phyloP scores from a whole-genome alignment of 2,888 invertebrate genomes.

The Eulithis testata region DNA sequence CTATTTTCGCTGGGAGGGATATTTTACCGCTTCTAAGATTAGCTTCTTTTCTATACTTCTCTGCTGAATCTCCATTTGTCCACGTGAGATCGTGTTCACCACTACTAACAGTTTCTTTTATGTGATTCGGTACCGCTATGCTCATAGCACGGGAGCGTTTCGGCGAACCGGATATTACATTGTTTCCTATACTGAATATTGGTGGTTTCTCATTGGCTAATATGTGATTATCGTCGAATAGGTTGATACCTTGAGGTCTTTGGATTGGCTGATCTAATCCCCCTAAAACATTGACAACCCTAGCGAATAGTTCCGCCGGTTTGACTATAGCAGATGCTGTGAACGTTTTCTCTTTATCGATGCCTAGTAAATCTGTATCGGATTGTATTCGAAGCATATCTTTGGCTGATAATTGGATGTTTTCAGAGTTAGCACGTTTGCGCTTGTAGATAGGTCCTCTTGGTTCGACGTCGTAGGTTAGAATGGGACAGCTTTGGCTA shows the following conservation, averaged over 20 bases:
- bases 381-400: constrained; percentile 88
- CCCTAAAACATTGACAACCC: constrained; percentile 91
- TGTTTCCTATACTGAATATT: constrained; percentile 83
- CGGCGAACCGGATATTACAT: constrained; percentile 66
- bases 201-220: constrained; percentile 87
- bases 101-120: constrained; percentile 70
- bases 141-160: constrained; percentile 86
- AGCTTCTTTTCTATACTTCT: constrained; percentile 83
- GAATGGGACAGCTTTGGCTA: constrained; percentile 89
- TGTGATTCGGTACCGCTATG: constrained; percentile 80
- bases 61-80: constrained; percentile 87
- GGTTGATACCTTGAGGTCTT: constrained; percentile 85
- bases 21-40: constrained; percentile 74
- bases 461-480: constrained; percentile 86
- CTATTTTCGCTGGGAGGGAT: constrained; percentile 65
- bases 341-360: constrained; percentile 92
- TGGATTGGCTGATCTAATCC: constrained; percentile 78
- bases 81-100: constrained; percentile 86
- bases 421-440: constrained; percentile 88
- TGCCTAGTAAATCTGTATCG: constrained; percentile 90
- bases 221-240: constrained; percentile 90
- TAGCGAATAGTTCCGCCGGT: constrained; percentile 90
- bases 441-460: constrained; percentile 76
- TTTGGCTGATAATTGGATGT: constrained; percentile 77
- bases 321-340: constrained; percentile 88